Conservation (phyloP, 2,113 vertebrate genomes). For the Cairina moschata region DNA sequence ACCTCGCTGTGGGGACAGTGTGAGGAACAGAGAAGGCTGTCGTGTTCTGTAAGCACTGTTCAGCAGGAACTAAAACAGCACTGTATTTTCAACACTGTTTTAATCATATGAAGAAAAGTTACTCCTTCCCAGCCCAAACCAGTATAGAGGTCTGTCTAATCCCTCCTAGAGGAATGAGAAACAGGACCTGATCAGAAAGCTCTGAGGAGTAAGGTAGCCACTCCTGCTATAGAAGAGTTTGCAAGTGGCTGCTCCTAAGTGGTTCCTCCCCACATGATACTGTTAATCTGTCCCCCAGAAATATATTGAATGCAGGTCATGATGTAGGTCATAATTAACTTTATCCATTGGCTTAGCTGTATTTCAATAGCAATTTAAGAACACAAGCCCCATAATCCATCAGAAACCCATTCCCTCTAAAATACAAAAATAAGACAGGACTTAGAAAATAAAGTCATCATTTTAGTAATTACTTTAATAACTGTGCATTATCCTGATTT, state of each 20-base stretch:
- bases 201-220: neutral
- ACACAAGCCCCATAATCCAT: neutral
- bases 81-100: neutral
- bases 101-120: neutral
- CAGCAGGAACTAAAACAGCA: neutral
- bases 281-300: neutral
- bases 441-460: neutral
- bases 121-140: neutral
- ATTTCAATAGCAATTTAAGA: neutral
- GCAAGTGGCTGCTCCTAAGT: neutral
- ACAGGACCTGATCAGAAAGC: neutral
- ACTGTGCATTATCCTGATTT: constrained; percentile 20
- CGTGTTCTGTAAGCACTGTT: too few species aligned
- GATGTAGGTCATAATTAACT: neutral
- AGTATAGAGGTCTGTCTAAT: neutral
- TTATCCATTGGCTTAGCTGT: neutral
- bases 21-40: too few species aligned
- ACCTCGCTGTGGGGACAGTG: too few species aligned
- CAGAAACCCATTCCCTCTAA: neutral
- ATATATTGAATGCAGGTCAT: neutral
- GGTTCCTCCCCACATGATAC: too few species aligned
- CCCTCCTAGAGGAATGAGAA: neutral
- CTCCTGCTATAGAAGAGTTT: neutral
- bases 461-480: constrained; percentile 35
- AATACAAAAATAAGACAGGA: neutral